These are phyloP conservation scores for Myopa tessellatipennis DNA, from an alignment of 2,888 invertebrate species.

Conservation along the genomic window DNA sequence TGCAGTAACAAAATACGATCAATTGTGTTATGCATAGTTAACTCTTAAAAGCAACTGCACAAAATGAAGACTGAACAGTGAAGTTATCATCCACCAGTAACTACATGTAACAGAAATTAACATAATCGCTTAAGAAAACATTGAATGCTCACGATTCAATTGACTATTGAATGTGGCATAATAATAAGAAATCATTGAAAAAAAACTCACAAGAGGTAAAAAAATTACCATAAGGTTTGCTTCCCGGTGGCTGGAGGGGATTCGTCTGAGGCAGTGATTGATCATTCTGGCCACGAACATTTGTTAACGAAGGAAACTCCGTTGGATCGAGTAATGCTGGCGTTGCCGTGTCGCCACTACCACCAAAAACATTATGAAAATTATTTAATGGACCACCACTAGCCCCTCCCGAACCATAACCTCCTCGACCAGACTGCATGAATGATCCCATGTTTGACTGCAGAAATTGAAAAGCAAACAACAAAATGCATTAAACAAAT, in stretches of 20 bases:
- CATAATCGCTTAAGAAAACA: constrained; percentile 34
- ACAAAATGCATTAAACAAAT: constrained; percentile 29
- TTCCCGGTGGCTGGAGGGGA: constrained; percentile 89
- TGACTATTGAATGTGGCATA: constrained; percentile 32
- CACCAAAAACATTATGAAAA: constrained; percentile 87
- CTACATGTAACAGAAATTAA: constrained; percentile 27
- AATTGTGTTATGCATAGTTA: no score
- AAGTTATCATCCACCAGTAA: constrained; percentile 19
- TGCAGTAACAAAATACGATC: not conserved
- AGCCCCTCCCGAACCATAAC: constrained; percentile 72
- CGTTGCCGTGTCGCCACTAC: constrained; percentile 80
- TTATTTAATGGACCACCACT: constrained; percentile 74
- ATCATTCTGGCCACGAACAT: constrained; percentile 83
- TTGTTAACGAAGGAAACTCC: constrained; percentile 91
- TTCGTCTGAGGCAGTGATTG: constrained; percentile 82
- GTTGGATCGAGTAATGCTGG: constrained; percentile 91
- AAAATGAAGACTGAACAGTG: constrained; percentile 13
- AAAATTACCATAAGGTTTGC: constrained; percentile 88
- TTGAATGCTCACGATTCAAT: constrained; percentile 25
- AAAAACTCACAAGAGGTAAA: constrained; percentile 69
- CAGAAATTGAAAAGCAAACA: constrained; percentile 14
- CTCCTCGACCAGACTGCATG: constrained; percentile 73
- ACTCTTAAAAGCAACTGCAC: constrained; percentile 6
- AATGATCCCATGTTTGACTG: constrained; percentile 75
- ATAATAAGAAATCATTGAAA: constrained; percentile 56